phyloP scores from a whole-genome alignment of 2,113 vertebrate species.

The Mesitornis unicolor region DNA sequence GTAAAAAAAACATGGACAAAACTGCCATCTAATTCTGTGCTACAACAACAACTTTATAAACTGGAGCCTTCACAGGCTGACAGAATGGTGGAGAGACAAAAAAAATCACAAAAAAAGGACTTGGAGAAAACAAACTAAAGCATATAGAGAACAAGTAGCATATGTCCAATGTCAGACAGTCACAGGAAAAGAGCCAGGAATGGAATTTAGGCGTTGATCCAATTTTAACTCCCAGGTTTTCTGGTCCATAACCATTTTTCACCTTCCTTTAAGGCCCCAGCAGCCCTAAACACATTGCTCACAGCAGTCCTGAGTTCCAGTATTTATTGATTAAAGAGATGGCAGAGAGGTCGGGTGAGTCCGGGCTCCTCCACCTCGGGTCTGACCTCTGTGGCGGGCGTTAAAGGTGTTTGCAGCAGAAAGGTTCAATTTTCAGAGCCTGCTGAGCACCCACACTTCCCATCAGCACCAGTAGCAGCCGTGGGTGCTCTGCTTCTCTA shows the following conservation, averaged over 20 bases:
- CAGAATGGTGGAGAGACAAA: neutral
- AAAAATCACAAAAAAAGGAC: neutral
- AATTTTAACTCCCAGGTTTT: neutral
- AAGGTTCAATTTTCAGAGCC: neutral
- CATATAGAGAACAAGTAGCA: neutral
- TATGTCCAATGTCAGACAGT: accelerated
- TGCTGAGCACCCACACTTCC: neutral
- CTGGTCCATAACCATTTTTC: neutral
- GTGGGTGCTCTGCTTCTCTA: neutral
- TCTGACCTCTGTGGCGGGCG: neutral
- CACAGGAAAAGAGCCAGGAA: neutral
- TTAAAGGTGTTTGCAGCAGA: neutral
- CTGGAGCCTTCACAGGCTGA: neutral
- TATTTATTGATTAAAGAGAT: neutral
- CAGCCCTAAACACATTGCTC: neutral
- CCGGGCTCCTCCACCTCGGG: neutral
- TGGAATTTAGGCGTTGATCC: neutral
- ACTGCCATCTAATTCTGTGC: neutral
- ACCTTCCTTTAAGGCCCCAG: neutral
- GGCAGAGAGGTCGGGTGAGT: neutral
- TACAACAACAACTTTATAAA: neutral
- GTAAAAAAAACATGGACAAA: neutral
- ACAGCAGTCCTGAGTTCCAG: neutral
- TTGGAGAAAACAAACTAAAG: neutral
- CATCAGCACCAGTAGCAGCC: neutral